Evolutionary conservation across 2,113 vertebrate species (phyloP).

Genomic region (Pseudopipra pipra): DNA sequence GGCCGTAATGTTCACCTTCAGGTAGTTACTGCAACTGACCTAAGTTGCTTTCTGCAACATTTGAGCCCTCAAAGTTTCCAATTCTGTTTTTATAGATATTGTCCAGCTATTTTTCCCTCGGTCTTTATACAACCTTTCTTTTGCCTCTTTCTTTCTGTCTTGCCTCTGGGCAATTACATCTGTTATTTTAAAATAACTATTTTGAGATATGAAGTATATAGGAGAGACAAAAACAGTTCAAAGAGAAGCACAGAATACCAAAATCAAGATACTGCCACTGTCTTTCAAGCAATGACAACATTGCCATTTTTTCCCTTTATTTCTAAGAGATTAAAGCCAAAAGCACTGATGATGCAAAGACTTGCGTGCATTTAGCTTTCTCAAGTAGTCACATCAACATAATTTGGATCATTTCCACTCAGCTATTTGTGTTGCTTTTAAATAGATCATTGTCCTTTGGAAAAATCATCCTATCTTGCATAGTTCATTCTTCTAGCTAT

Average conservation of each 20-base stretch:
- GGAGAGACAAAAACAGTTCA: background rate
- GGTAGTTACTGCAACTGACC: background rate
- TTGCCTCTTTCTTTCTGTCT: background rate
- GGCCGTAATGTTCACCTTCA: background rate
- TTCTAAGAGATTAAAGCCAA: slow-evolving; percentile 23
- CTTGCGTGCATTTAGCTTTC: background rate
- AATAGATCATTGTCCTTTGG: background rate
- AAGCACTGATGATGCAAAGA: background rate
- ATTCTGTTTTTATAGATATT: background rate
- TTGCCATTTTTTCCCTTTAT: background rate
- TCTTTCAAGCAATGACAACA: background rate
- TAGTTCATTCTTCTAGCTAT: background rate
- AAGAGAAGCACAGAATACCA: slow-evolving; percentile 1
- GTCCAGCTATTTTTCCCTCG: background rate
- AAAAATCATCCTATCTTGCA: background rate
- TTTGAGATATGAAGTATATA: background rate
- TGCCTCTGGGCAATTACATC: background rate
- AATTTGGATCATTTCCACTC: background rate
- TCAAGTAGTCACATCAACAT: background rate
- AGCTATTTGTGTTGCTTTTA: background rate
- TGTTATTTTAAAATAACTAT: background rate
- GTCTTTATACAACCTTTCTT: background rate
- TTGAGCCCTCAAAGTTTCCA: background rate
- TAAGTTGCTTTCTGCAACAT: background rate
- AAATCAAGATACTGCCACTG: background rate